Base-by-base conservation (phyloP, 1,140 invertebrate species). In the Cydia splendana region DNA sequence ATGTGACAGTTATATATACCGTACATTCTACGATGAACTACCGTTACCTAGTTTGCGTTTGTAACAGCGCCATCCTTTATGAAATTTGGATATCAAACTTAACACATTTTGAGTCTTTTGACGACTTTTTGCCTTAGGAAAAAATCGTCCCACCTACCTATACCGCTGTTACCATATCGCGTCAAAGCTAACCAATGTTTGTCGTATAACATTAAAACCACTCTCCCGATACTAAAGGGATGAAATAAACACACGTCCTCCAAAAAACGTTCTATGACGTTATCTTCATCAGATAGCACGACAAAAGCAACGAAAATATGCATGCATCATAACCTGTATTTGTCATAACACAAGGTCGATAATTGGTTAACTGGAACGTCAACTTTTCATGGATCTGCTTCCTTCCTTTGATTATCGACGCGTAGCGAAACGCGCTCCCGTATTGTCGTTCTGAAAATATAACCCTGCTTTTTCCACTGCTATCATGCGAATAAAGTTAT, bases 361-460 rank as follows among this genome's bases (percentile, higher is more conserved):
- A 62, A 24, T 62, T 62, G 18, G 20, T 24, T 57, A 18, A 6
- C 53, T 57, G 15, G 6, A 57, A 6, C 7, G n/a, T 6, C 34
- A 18, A 7, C 3, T 57, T 20, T 10, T 24, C 20, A 12, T 62
- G 57, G 57, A 12, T 24, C 9, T 62, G 57, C 51, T 53, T 1
- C 57, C 57, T 62, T n/a, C 18, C 57, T 62, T 62, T 62, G 57
- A 62, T 12, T 62, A 62, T 62, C 57, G 57, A 62, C 57, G 57
- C 57, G 57, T 62, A 24, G 53, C 20, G 57, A 24, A 24, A 20
- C 53, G 53, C 53, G 53, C 18, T 62, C 20, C 4, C 20, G 20
- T 24, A 24, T 62, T 62, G 57, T 62, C 20, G 2, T 18, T 18
- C 5, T 57, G 57, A 24, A 62, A 62, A 62, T 18, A 18, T 62